phyloP scores from a whole-genome alignment of 2,888 invertebrate genomes.

The Falcaria lacertinaria region DNA sequence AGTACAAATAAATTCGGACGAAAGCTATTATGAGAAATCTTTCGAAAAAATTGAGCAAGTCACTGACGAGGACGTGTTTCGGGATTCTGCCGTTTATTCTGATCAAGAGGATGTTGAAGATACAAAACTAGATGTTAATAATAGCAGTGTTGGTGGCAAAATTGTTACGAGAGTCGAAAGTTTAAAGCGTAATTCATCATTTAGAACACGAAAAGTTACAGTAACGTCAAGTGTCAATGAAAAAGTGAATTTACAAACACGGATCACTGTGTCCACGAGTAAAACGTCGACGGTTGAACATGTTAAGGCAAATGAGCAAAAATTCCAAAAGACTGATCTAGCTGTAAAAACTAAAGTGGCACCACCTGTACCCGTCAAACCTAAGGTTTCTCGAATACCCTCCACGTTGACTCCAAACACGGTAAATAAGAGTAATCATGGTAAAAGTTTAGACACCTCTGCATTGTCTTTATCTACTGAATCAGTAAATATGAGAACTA shows the following conservation, averaged over 20 bases:
- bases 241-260: constrained; percentile 37
- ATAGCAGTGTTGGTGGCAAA: constrained; percentile 36
- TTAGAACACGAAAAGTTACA: constrained; percentile 45
- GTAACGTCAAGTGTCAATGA: constrained; percentile 39
- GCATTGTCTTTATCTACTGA: constrained; percentile 49
- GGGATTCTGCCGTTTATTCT: constrained; percentile 92
- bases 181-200: constrained; percentile 48
- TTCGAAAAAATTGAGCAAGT: constrained; percentile 87
- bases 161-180: constrained; percentile 48
- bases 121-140: constrained; percentile 31
- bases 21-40: constrained; percentile 87
- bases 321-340: constrained; percentile 20
- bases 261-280: constrained; percentile 33
- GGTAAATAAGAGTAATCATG: constrained; percentile 18
- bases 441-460: constrained; percentile 41
- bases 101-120: constrained; percentile 82
- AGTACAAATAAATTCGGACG: constrained; percentile 65
- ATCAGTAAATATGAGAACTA: constrained; percentile 47
- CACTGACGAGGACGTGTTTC: constrained; percentile 83
- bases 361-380: constrained; percentile 84
- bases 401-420: constrained; percentile 31
- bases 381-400: constrained; percentile 60
- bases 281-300: constrained; percentile 32
- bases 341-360: constrained; percentile 74
- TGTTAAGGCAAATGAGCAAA: constrained; percentile 21